Evolutionary conservation across 2,797 vertebrate genomes (phyloP).

Genomic region (Coilia nasus): DNA sequence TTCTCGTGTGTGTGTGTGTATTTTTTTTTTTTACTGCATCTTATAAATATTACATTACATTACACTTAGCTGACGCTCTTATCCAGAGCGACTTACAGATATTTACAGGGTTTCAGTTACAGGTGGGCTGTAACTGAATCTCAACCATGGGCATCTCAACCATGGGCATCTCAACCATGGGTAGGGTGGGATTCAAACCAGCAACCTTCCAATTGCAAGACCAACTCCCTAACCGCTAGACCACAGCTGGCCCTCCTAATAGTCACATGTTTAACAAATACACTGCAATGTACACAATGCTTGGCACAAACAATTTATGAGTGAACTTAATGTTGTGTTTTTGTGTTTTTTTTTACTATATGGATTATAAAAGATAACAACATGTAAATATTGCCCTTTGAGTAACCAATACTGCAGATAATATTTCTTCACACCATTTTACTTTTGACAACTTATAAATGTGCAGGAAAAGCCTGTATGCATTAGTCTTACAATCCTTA

Average conservation of each 20-base stretch:
- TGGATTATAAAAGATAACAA: neutral
- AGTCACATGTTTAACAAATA: neutral
- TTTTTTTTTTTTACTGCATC: neutral
- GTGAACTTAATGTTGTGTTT: neutral
- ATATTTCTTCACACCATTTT: neutral
- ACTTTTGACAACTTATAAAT: neutral
- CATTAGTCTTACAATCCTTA: too few relatives aligned
- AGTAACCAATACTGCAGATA: neutral
- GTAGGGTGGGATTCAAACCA: too few relatives aligned
- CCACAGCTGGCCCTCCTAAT: too few relatives aligned
- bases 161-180: too few relatives aligned
- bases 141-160: too few relatives aligned
- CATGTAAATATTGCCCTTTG: neutral
- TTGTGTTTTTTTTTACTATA: neutral
- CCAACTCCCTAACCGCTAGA: too few relatives aligned
- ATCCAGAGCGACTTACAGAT: too few relatives aligned
- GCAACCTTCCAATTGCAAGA: too few relatives aligned
- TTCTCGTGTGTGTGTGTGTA: neutral
- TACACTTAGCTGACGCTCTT: too few relatives aligned
- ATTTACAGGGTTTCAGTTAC: too few relatives aligned
- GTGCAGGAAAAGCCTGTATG: neutral
- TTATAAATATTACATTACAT: too few relatives aligned
- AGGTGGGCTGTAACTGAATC: too few relatives aligned
- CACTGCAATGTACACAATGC: neutral
- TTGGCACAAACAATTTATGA: neutral